A percentile compares a stretch with the other conserved stretches of the same genome.
phyloP scores from a whole-genome alignment of 2,113 vertebrate genomes.

The Sardina pilchardus region DNA sequence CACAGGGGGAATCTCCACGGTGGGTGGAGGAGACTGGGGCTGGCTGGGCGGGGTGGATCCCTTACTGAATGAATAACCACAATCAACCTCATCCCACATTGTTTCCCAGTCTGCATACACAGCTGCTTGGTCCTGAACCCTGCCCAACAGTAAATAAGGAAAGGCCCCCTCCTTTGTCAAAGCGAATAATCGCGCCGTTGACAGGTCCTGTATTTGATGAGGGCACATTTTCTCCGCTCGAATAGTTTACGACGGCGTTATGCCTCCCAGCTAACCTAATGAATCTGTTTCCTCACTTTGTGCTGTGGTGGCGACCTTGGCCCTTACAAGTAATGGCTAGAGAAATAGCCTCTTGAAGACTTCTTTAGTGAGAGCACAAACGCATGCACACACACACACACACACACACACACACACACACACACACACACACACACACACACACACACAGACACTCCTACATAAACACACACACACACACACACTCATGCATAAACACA shows the following conservation, averaged over 20 bases:
- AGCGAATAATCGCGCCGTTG: constrained; percentile 26
- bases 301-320: constrained; percentile 1
- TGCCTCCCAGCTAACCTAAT: constrained; percentile 6
- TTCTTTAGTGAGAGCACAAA: not conserved
- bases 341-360: constrained; percentile 8
- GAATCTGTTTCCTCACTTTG: not conserved
- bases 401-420: constrained; percentile 4
- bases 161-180: not conserved
- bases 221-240: not conserved
- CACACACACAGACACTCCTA: not conserved
- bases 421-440: not conserved
- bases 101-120: not conserved
- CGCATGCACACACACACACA: not conserved
- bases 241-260: not conserved
- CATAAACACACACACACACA: not conserved
- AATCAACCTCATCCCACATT: not conserved
- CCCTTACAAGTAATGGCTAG: not conserved
- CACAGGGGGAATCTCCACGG: not conserved
- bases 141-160: not conserved
- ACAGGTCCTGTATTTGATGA: constrained; percentile 44
- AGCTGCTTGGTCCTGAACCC: not conserved
- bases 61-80: not conserved
- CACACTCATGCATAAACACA: not conserved
- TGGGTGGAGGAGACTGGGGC: not conserved
- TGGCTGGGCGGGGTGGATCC: not conserved